These are phyloP conservation scores for Myrmecobius fasciatus DNA, from an alignment of 2,113 vertebrate species.

Conservation along the genomic window DNA sequence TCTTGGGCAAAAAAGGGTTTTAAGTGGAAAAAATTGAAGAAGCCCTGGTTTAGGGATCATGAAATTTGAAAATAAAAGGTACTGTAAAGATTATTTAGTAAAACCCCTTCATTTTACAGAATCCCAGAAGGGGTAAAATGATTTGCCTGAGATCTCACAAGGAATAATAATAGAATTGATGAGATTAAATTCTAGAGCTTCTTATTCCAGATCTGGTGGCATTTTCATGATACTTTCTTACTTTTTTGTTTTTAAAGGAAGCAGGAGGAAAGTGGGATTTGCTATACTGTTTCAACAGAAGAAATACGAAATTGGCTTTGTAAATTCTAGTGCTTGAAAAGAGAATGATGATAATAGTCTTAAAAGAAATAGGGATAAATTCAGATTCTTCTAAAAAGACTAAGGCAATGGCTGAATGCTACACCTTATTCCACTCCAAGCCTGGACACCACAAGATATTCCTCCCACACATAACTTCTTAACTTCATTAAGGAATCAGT, in stretches of 20 bases:
- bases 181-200: neutral
- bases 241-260: neutral
- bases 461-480: slow-evolving; percentile 12
- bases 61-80: neutral
- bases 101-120: neutral
- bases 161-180: neutral
- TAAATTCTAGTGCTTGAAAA: neutral
- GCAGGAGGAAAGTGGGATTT: neutral
- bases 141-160: neutral
- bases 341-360: neutral
- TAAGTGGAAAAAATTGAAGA: no score
- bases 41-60: neutral
- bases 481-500: slow-evolving; percentile 45
- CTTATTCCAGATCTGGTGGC: neutral
- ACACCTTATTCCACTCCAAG: neutral
- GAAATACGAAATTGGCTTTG: neutral
- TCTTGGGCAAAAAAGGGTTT: no score
- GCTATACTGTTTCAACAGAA: neutral
- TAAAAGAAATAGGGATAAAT: neutral
- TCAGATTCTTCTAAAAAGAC: neutral
- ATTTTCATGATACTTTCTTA: neutral
- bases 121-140: neutral
- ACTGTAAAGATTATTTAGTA: neutral
- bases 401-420: neutral
- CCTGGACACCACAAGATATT: neutral